Base-by-base conservation (phyloP, 2,797 vertebrate species). In the Picus viridis region DNA sequence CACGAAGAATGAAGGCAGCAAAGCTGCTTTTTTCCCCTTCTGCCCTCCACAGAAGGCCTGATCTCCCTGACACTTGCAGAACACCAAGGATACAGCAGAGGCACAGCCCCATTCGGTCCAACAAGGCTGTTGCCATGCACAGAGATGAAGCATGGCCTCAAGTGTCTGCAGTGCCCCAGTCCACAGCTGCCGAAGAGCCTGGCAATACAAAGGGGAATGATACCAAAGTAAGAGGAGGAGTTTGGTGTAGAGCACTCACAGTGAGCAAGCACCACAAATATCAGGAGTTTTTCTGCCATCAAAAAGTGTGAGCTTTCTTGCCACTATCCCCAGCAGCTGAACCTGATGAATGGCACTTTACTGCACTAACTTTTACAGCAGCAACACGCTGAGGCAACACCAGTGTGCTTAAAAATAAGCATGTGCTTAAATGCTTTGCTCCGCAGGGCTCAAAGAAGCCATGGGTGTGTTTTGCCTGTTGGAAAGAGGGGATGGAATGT, bases 151-250 rank as follows among this genome's bases (percentile, higher is more conserved):
- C 1, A 1, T 9, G 34, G 39, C 39, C 43, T 32, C 24, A 13
- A 2, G 57, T 0, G 9, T 19, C 54, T 3, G 9, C 58, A 30
- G 30, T 5, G 0, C 1, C 1, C 1, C 12, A n/a, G 41, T 23
- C 45, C 56, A 7, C 2, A 1, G 57, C 62, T 70, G 29, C 72
- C 18, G 12, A 73, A 64, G 10, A 58, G 17, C 0, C 0, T 2
- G 9, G 18, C 47, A 70, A 85, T 47, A 45, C n/a, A 9, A 92
- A 61, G 47, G 73, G 72, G 78, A 92, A 75, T 12, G 51, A 73
- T 86, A 83, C 2, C 0, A 1, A 61, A 41, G 12, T 8, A 15
- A 14, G 7, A 65, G 49, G n/a, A 90, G 64, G 71, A 92, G 77
- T 64, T 95, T 4, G 10, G 70, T 11, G 59, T 41, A 76, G 61